Evolutionary conservation across 2,113 vertebrate genomes (phyloP), one percentile per base, ranked within the genome.

Genomic region (Dasyurus viverrinus): DNA sequence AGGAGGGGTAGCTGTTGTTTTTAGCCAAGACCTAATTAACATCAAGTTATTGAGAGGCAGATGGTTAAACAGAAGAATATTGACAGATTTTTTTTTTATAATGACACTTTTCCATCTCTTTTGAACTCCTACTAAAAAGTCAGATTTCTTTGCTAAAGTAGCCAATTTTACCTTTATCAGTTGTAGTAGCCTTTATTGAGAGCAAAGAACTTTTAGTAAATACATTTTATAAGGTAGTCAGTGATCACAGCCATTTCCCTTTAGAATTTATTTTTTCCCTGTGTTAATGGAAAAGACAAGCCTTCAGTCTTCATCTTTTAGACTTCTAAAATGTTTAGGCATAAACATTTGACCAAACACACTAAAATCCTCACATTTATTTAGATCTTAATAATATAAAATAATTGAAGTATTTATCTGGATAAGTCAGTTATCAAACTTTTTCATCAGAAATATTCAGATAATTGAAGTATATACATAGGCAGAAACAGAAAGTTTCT

Each of bases 41-140:
- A 97, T 97, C 90, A 96, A 92, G 89, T 94, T 94, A 95, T 90
- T 94, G 90, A 94, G 91, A 42, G 90, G 93, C 95, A 97, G 94
- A 94, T 92, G 91, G 95, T 91, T 54, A 96, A 95, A 97, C 52
- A 54, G 12, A 93, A 95, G 92, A 94, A 95, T 95, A 97, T 90
- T 94, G 94, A 95, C 54, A 95, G 89, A 92, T 14, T 54, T 92
- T 94, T 47, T 52, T 92, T 95, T 89, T 95, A 97, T 68, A 93
- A 53, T 53, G 76, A 3, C 96, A 90, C 36, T 52, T 93, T 91
- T 90, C 5, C 36, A n/a, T 42, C 52, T 54, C 76, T 84, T 14
- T 19, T 84, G 68, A 42, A 42, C 7, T n/a, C 68, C 68, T 0
- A 42, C n/a, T 42, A 84, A 84, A 68, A 84, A 60, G 94, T 50